phyloP scores from a whole-genome alignment of 1,140 invertebrate species.

The Asobara japonica region DNA sequence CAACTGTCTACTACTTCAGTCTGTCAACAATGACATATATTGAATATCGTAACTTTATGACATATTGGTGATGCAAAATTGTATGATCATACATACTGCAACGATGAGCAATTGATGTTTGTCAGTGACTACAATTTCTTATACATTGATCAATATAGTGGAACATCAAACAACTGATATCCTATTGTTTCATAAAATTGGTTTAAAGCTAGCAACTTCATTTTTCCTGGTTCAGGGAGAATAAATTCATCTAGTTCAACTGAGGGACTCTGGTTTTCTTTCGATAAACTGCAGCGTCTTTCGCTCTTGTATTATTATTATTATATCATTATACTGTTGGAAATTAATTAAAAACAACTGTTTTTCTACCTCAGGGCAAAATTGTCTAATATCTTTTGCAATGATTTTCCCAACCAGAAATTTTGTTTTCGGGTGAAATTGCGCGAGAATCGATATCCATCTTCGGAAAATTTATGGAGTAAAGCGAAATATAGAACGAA shows the following conservation, averaged over 20 bases:
- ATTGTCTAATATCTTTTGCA: neutral
- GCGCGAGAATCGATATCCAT: neutral
- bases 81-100: constrained; percentile 16
- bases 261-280: too few species aligned
- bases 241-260: too few species aligned
- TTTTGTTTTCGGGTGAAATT: neutral
- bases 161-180: neutral
- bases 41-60: constrained; percentile 14
- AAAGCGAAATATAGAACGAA: neutral
- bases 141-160: constrained; percentile 2
- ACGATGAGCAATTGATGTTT: constrained; percentile 27
- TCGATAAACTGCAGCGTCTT: too few species aligned
- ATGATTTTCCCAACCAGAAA: neutral
- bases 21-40: constrained; percentile 39
- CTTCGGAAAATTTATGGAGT: neutral
- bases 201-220: neutral
- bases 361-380: neutral
- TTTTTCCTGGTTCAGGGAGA: neutral
- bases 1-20: constrained; percentile 15
- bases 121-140: neutral
- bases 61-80: neutral
- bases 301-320: too few species aligned
- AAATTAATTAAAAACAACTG: neutral
- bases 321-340: neutral
- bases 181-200: neutral